Percentiles rank a stretch among this genome's conserved stretches.
Conservation (phyloP, 2,797 vertebrate genomes). For the Petrocephalus schoutedeni region DNA sequence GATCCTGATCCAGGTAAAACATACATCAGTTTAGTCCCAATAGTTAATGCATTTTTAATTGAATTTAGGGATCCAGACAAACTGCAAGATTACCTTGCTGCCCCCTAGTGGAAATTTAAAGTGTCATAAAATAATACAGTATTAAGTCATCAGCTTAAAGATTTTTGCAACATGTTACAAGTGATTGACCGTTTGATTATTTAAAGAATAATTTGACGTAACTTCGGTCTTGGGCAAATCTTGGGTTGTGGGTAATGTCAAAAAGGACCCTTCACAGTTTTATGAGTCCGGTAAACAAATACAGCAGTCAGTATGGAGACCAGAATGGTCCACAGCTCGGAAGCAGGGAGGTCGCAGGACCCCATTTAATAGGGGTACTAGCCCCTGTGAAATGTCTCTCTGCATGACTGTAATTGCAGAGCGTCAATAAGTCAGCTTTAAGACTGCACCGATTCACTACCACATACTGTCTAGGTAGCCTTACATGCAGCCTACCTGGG, state of each 20-base stretch:
- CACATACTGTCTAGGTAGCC: neutral
- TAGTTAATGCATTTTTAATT: neutral
- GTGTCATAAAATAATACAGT: neutral
- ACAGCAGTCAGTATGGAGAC: neutral
- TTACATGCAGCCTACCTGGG: neutral
- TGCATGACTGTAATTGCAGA: neutral
- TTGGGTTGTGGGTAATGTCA: neutral
- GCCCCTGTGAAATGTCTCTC: neutral
- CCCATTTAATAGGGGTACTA: neutral
- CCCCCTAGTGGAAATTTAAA: conserved; percentile 46
- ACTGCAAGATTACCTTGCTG: conserved; percentile 29
- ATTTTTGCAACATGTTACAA: neutral
- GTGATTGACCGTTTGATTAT: neutral
- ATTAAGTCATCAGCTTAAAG: neutral
- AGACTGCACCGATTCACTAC: neutral
- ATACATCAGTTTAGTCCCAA: neutral
- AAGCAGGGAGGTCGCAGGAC: neutral
- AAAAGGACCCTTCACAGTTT: neutral
- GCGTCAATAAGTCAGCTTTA: neutral
- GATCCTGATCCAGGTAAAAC: neutral
- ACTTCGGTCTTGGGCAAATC: neutral
- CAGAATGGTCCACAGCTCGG: neutral
- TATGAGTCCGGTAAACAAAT: neutral
- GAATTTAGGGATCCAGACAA: neutral
- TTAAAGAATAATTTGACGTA: no score